Conservation (phyloP, 2,888 invertebrate genomes). For the Baccha elongata region DNA sequence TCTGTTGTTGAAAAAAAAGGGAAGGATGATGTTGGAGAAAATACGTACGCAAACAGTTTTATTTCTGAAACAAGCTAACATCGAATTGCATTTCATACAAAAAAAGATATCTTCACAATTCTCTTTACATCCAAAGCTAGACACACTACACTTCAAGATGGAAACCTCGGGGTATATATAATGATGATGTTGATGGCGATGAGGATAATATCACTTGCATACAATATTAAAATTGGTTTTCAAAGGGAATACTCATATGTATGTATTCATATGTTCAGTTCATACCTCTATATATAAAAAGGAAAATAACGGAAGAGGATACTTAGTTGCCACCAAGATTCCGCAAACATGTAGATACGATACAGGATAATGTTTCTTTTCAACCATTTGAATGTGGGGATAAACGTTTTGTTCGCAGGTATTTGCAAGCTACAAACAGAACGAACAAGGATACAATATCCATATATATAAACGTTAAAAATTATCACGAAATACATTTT, state of each 20-base stretch:
- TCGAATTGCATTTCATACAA: background rate
- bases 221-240: conserved; percentile 73
- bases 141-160: conserved; percentile 26
- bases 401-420: conserved; percentile 55
- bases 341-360: conserved; percentile 32
- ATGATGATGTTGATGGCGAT: conserved; percentile 64
- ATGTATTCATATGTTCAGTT: background rate
- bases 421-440: conserved; percentile 29
- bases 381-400: conserved; percentile 38
- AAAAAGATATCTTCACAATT: conserved; percentile 49
- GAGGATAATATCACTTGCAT: conserved; percentile 73
- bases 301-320: conserved; percentile 48
- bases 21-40: background rate
- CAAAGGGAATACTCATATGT: conserved; percentile 66
- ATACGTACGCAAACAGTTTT: background rate
- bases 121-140: conserved; percentile 1
- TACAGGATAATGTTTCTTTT: conserved; percentile 29
- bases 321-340: conserved; percentile 57
- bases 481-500: conserved; percentile 73
- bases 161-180: conserved; percentile 42
- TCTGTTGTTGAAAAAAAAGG: conserved; percentile 31
- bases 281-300: too few relatives aligned
- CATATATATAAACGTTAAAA: conserved; percentile 32
- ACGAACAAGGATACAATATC: conserved; percentile 26
- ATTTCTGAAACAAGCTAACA: conserved; percentile 11